Conservation (phyloP, 2,797 vertebrate species). For the Enteromius argenteus region DNA sequence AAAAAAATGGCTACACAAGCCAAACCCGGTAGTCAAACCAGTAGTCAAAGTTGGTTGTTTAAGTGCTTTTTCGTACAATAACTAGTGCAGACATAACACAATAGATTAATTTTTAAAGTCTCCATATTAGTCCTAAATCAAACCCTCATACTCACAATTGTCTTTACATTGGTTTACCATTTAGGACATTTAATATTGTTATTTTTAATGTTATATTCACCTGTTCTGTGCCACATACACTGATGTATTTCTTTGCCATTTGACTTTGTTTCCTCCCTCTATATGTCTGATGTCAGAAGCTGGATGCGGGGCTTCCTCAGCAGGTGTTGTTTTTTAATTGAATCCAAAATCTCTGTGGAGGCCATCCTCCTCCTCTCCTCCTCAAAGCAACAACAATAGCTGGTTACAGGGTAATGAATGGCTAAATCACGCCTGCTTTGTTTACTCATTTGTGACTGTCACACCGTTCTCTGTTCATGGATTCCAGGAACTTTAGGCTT, state of each 20-base stretch:
- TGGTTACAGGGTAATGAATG: slow-evolving; percentile 78
- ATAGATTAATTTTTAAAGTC: no score
- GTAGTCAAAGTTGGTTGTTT: neutral
- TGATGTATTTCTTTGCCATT: slow-evolving; percentile 45
- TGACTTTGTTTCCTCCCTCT: slow-evolving; percentile 32
- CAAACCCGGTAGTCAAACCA: neutral
- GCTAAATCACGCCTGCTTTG: slow-evolving; percentile 72
- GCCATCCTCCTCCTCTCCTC: slow-evolving; percentile 39
- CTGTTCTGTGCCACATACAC: neutral
- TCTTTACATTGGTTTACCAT: neutral
- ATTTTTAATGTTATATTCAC: neutral
- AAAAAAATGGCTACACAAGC: neutral
- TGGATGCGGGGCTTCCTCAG: slow-evolving; percentile 51
- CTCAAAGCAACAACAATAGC: slow-evolving; percentile 69
- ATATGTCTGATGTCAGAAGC: slow-evolving; percentile 53
- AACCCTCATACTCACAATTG: neutral
- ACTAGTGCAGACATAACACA: neutral
- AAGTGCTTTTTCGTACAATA: neutral
- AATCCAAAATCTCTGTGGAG: slow-evolving; percentile 58
- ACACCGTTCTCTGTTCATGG: slow-evolving; percentile 67
- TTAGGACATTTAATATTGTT: neutral
- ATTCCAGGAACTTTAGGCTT: slow-evolving; percentile 49
- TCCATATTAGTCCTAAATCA: neutral
- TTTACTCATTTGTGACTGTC: slow-evolving; percentile 82
- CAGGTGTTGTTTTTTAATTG: slow-evolving; percentile 63